Conservation (phyloP, 2,797 vertebrate genomes). For the Cryptoblepharus egeriae region DNA sequence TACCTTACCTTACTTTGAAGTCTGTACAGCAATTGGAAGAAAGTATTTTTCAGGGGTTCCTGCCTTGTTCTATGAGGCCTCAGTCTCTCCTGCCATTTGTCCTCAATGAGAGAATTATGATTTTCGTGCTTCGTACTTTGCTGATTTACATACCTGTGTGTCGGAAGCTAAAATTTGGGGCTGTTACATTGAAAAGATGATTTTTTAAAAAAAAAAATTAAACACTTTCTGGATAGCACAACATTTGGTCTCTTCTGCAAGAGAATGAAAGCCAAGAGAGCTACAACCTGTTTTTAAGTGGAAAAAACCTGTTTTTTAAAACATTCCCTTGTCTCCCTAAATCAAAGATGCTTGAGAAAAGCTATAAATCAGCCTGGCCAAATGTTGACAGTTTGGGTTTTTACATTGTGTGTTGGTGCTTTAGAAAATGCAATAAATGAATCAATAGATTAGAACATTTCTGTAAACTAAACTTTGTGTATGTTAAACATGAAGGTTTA, state of each 20-base stretch:
- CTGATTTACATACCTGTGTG: not conserved
- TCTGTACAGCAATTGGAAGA: not conserved
- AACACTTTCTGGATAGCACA: not conserved
- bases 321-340: conserved; percentile 21
- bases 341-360: conserved; percentile 23
- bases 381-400: conserved; percentile 20
- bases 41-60: not conserved
- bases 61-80: not conserved
- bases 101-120: not conserved
- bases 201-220: too few relatives aligned
- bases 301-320: not conserved
- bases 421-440: conserved; percentile 48
- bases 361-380: conserved; percentile 43
- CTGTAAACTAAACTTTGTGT: conserved; percentile 42
- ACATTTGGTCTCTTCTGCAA: not conserved
- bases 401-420: conserved; percentile 12
- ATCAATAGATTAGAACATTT: conserved; percentile 24
- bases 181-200: not conserved
- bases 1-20: too few relatives aligned
- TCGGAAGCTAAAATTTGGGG: conserved; percentile 3
- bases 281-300: not conserved
- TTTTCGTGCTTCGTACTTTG: not conserved
- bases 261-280: not conserved
- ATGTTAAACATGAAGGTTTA: conserved; percentile 44
- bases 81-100: not conserved